Evolutionary conservation across 2,888 invertebrate genomes (phyloP), one percentile per base, ranked within the genome.

Genomic region (Bellardia pandia): DNA sequence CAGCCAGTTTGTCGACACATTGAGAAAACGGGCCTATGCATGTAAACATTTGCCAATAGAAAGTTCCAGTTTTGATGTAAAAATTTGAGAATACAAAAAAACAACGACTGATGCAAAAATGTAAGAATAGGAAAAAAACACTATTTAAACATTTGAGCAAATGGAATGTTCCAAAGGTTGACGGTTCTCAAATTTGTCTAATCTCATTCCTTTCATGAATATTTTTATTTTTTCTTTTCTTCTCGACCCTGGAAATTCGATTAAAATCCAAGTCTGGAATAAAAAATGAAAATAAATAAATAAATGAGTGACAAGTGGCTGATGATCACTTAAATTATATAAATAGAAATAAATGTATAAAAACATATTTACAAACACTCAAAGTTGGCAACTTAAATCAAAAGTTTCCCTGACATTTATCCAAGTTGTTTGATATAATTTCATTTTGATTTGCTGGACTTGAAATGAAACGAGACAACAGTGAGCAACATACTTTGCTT

Each of bases 371-470:
- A 7, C 42, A 45, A 45, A 45, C 45, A 45, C 45, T 45, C 30
- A 62, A 11, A 58, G 11, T 58, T 58, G 23, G 13, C 11, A 45
- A 45, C 11, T 2, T 11, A 45, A 11, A 45, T 7, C 3, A 45
- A 45, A 45, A n/a, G 42, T 60, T 74, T 45, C 60, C 30, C 8
- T 60, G 14, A 33, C 58, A 74, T n/a, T 13, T 74, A 56, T 37
- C 2, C 37, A n/a, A 37, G 33, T 51, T 33, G 69, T 51, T 51
- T 69, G 37, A n/a, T 33, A 1, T 37, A 14, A n/a, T n/a, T 51
- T 51, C 14, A 37, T 69, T 8, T 58, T 23, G 30, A 7, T n/a
- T 58, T 42, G n/a, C 6, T 33, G 16, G 16, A n/a, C 16, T 40
- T 64, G n/a, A n/a, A 37, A 37, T 42, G 6, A 42, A 64, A 64